These are phyloP conservation scores for Anguilla japonica DNA, from an alignment of 2,113 vertebrate species.

Conservation along the genomic window DNA sequence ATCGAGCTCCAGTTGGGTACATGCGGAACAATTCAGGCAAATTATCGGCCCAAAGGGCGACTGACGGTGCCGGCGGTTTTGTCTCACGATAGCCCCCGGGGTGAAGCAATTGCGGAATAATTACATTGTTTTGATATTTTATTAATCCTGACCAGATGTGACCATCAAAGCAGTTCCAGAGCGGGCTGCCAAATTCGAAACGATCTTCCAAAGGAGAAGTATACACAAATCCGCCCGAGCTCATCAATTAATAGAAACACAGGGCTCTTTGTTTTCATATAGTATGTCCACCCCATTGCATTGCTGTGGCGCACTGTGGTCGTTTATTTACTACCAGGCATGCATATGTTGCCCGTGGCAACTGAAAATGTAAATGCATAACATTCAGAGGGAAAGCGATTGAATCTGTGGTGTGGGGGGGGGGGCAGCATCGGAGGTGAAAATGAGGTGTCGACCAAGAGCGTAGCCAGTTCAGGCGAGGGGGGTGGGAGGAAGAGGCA, in stretches of 20 bases:
- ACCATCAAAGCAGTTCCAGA: conserved; percentile 36
- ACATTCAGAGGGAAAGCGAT: background rate
- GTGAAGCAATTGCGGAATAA: conserved; percentile 37
- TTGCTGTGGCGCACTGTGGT: background rate
- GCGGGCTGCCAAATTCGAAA: conserved; percentile 37
- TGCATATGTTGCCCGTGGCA: background rate
- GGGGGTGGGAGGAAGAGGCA: background rate
- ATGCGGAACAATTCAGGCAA: background rate
- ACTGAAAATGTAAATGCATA: background rate
- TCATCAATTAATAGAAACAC: conserved; percentile 45
- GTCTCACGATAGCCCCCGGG: conserved; percentile 38
- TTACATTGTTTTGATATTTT: conserved; percentile 34
- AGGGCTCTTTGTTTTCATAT: conserved; percentile 1
- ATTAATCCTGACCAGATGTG: conserved; percentile 44
- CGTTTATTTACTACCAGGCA: background rate
- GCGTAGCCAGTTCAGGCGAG: background rate
- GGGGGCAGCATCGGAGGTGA: background rate
- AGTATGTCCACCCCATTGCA: background rate
- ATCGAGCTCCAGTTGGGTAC: background rate
- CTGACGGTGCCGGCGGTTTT: background rate
- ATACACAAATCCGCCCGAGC: conserved; percentile 35
- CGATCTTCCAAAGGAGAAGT: conserved; percentile 41
- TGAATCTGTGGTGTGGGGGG: background rate
- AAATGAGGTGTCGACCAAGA: background rate
- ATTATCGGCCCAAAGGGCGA: background rate